Conservation (phyloP, 1,140 invertebrate genomes). For the Rhyacophila brunnea region DNA sequence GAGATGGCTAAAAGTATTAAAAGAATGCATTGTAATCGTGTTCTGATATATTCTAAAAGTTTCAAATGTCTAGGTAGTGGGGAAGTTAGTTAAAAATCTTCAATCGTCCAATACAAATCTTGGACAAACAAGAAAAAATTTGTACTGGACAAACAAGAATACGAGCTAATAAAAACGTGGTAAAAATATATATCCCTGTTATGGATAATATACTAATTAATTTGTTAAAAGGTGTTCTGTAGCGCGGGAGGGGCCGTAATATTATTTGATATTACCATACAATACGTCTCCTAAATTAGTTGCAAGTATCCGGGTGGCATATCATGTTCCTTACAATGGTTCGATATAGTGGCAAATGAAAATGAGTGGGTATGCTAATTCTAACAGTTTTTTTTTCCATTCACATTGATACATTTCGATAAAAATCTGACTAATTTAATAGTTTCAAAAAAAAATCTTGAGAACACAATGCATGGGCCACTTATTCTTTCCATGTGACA, state of each 20-base stretch:
- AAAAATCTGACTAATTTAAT: slow-evolving; percentile 1
- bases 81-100: too few relatives aligned
- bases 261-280: not conserved
- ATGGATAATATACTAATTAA: too few relatives aligned
- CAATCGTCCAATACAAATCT: too few relatives aligned
- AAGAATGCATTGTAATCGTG: too few relatives aligned
- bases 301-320: not conserved
- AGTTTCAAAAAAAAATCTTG: not conserved
- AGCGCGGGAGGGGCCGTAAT: not conserved
- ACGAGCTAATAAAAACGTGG: too few relatives aligned
- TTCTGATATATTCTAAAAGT: too few relatives aligned
- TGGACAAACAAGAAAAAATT: too few relatives aligned
- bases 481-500: not conserved
- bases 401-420: not conserved
- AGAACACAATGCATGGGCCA: not conserved
- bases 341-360: not conserved
- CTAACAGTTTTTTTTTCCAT: not conserved
- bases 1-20: too few relatives aligned
- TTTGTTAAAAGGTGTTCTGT: not conserved
- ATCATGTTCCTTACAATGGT: not conserved
- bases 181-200: too few relatives aligned
- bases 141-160: too few relatives aligned
- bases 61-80: too few relatives aligned
- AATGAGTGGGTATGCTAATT: slow-evolving; percentile 1
- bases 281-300: not conserved